Evolutionary conservation across 2,797 vertebrate genomes (phyloP).

Genomic region (Saxicola maurus): DNA sequence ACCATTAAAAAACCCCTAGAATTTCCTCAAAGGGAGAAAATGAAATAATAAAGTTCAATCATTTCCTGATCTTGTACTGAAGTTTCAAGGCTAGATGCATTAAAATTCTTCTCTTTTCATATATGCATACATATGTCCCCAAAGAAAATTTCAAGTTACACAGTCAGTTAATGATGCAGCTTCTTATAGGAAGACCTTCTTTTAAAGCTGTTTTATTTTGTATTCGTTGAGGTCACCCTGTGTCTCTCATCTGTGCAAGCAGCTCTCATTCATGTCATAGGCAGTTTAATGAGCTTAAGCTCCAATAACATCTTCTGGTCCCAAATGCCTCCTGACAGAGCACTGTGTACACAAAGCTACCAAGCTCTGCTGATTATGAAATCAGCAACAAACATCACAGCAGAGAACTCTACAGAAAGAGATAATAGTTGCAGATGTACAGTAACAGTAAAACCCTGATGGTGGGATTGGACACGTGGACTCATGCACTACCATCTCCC

Average conservation of each 20-base stretch:
- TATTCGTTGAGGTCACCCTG: neutral
- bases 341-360: neutral
- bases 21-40: neutral
- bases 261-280: neutral
- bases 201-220: constrained; percentile 5
- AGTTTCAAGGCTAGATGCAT: neutral
- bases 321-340: neutral
- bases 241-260: neutral
- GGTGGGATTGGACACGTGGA: neutral
- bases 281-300: neutral
- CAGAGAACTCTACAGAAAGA: neutral
- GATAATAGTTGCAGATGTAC: neutral
- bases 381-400: neutral
- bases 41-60: neutral
- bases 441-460: neutral
- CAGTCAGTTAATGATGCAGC: neutral
- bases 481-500: neutral
- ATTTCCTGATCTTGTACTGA: neutral
- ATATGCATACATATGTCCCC: neutral
- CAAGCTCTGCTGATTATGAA: neutral
- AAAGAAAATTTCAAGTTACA: constrained; percentile 3
- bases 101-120: neutral
- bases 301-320: neutral
- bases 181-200: neutral
- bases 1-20: neutral